Conservation (phyloP, 2,113 vertebrate genomes). For the Saimiri boliviensis region DNA sequence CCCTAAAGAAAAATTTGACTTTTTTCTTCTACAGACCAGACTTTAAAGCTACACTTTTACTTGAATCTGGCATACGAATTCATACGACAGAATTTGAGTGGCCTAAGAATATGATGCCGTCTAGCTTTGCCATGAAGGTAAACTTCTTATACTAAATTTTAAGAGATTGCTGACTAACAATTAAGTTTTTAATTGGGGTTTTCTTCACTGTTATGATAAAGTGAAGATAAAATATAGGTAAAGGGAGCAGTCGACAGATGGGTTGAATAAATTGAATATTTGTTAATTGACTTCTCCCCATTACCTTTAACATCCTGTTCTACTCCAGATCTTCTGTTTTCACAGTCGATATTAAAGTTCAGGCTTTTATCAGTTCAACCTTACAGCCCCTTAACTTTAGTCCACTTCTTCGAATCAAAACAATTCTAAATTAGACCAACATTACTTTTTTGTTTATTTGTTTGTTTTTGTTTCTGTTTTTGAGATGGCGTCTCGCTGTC, state of each 20-base stretch:
- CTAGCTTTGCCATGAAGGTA: constrained; percentile 99
- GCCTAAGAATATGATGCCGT: constrained; percentile 99
- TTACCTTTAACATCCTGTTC: neutral
- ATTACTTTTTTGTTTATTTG: neutral
- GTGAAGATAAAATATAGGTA: neutral
- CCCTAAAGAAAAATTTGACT: constrained; percentile 44
- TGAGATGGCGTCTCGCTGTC: too few relatives aligned
- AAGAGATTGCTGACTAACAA: neutral
- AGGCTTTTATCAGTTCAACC: neutral
- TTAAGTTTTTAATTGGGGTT: constrained; percentile 16
- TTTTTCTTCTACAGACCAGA: constrained; percentile 89
- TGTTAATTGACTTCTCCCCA: neutral
- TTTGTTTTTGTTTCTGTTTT: too few relatives aligned
- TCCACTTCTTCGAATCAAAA: neutral
- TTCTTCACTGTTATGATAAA: neutral
- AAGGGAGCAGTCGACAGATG: neutral
- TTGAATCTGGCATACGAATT: constrained; percentile 96
- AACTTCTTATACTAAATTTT: constrained; percentile 53
- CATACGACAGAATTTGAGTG: constrained; percentile 98
- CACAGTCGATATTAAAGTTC: constrained; percentile 1
- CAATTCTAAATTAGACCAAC: neutral
- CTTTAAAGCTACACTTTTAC: constrained; percentile 93
- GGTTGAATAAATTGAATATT: neutral
- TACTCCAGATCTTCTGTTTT: neutral
- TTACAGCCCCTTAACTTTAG: neutral